phyloP scores from a whole-genome alignment of 2,113 vertebrate genomes.

The Serilophus lunatus region DNA sequence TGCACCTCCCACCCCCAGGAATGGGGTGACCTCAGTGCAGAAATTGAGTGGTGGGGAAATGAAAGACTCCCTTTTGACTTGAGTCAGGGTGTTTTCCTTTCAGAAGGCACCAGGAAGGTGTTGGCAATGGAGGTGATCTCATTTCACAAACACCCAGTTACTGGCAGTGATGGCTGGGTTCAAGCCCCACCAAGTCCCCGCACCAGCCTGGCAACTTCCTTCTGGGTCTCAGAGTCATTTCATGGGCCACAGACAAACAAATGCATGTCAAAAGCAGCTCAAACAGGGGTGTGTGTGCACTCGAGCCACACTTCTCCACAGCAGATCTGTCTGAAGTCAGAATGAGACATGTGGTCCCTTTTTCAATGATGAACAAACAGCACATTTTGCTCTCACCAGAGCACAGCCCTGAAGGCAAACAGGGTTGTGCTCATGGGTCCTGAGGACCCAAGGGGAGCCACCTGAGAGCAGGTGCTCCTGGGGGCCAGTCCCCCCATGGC shows the following conservation, averaged over 20 bases:
- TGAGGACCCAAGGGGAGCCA: accelerated
- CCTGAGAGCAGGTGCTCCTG: not conserved
- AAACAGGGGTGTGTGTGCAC: not conserved
- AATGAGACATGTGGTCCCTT: not conserved
- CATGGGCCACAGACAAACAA: not conserved
- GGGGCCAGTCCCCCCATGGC: not conserved
- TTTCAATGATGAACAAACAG: not conserved
- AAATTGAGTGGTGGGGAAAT: not conserved
- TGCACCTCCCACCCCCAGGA: not conserved
- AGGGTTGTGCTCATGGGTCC: not conserved
- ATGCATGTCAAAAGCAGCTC: not conserved
- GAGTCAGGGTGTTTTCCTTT: not conserved
- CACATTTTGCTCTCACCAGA: not conserved
- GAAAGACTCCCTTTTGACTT: not conserved
- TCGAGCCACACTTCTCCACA: not conserved
- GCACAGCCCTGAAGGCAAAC: not conserved
- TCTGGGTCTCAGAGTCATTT: not conserved
- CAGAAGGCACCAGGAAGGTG: not conserved
- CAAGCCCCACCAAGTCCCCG: accelerated
- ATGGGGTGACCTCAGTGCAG: not conserved
- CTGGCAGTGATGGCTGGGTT: not conserved
- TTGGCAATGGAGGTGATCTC: not conserved
- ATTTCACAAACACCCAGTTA: not conserved
- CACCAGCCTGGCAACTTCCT: not conserved
- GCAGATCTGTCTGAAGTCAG: not conserved